Conservation (phyloP, 2,888 invertebrate species). For the Diabrotica balteata region DNA sequence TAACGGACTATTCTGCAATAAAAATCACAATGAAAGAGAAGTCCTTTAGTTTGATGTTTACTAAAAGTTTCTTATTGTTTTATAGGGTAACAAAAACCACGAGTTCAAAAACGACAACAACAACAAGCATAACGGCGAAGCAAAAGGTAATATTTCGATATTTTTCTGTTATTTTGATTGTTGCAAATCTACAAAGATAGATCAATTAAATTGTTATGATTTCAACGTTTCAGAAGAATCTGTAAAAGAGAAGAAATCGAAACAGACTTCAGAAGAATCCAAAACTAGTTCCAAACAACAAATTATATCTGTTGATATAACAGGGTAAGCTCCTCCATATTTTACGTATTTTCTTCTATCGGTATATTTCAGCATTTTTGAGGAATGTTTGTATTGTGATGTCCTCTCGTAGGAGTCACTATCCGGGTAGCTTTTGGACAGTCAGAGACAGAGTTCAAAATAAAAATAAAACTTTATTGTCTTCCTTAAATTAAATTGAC, state of each 20-base stretch:
- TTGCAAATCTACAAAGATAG: neutral
- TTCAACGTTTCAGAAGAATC: slow-evolving; percentile 32
- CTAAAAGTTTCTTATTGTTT: neutral
- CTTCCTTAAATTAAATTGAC: too few species aligned
- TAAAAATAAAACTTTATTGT: too few species aligned
- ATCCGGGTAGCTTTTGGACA: too few species aligned
- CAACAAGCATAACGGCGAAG: slow-evolving; percentile 62
- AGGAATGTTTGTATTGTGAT: too few species aligned
- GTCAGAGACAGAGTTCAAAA: too few species aligned
- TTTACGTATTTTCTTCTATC: too few species aligned
- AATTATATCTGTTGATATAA: slow-evolving; percentile 44
- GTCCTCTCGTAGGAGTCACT: too few species aligned
- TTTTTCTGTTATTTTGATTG: neutral
- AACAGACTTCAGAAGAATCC: slow-evolving; percentile 45
- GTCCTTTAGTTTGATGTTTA: too few species aligned
- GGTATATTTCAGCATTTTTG: too few species aligned
- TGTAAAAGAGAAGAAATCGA: slow-evolving; percentile 51
- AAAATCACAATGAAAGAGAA: too few species aligned
- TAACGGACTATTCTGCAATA: too few species aligned
- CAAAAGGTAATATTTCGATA: slow-evolving; percentile 50
- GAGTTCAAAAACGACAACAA: slow-evolving; percentile 45
- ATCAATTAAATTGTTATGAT: neutral
- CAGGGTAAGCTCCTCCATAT: slow-evolving; percentile 40
- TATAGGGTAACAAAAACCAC: slow-evolving; percentile 44
- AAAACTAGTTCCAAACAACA: slow-evolving; percentile 43